Conservation (phyloP, 1,140 invertebrate genomes). For the Leptinotarsa texana region DNA sequence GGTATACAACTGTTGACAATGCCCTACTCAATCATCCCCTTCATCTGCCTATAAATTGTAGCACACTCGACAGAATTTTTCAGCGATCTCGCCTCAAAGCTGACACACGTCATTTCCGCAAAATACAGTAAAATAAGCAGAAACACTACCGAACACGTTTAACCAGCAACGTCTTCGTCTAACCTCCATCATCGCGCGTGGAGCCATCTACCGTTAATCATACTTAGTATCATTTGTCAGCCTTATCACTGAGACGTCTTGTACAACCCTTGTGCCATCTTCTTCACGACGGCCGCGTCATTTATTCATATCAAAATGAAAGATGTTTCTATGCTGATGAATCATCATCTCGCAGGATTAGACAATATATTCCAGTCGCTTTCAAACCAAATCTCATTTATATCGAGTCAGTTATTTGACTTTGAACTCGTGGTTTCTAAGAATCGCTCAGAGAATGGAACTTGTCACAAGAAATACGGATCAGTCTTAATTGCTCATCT, state of each 20-base stretch:
- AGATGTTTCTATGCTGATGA: constrained; percentile 22
- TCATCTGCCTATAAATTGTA: background rate
- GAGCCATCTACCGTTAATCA: constrained; percentile 33
- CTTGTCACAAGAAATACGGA: background rate
- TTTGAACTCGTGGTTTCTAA: constrained; percentile 7
- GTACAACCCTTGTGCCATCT: constrained; percentile 33
- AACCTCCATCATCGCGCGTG: background rate
- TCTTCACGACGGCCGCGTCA: constrained; percentile 25
- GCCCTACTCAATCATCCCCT: background rate
- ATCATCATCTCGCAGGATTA: constrained; percentile 22
- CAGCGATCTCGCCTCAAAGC: constrained; percentile 4
- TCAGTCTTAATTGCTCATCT: background rate
- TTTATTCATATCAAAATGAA: constrained; percentile 33
- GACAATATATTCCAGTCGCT: constrained; percentile 28
- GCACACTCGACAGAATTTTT: constrained; percentile 1
- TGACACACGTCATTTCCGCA: background rate
- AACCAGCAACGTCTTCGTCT: constrained; percentile 8
- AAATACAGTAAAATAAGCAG: constrained; percentile 12
- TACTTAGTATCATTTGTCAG: constrained; percentile 39
- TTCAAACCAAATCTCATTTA: constrained; percentile 28
- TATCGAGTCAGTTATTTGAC: constrained; percentile 11
- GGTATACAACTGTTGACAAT: background rate
- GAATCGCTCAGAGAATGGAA: background rate
- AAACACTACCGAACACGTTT: constrained; percentile 7
- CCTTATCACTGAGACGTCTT: constrained; percentile 36